These are phyloP conservation scores for Halyomorpha halys DNA, from an alignment of 1,140 invertebrate species.

Conservation along the genomic window DNA sequence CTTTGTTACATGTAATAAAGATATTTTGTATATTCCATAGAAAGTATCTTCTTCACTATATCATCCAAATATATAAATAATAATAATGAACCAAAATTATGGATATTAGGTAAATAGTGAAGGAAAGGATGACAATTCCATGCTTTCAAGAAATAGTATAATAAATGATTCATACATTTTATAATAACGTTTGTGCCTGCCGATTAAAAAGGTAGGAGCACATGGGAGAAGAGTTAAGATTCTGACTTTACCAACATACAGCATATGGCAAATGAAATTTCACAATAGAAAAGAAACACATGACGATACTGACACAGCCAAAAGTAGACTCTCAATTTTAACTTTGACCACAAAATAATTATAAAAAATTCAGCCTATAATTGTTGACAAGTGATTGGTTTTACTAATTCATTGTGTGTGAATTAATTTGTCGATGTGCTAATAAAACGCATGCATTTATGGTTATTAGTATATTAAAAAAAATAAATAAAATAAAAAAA, in stretches of 20 bases:
- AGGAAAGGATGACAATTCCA: constrained; percentile 3
- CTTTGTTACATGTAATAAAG: too few species aligned
- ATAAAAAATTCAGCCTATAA: too few species aligned
- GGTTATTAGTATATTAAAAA: not conserved
- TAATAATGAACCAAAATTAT: not conserved
- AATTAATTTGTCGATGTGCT: too few species aligned
- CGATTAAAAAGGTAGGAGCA: not conserved
- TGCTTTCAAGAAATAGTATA: not conserved
- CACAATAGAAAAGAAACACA: constrained; percentile 25
- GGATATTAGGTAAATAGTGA: not conserved
- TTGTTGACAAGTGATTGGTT: too few species aligned
- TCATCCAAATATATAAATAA: too few species aligned
- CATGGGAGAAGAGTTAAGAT: constrained; percentile 22
- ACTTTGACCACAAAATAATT: constrained; percentile 4
- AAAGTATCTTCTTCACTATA: too few species aligned
- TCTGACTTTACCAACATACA: constrained; percentile 19
- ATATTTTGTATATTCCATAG: too few species aligned
- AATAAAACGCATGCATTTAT: not conserved
- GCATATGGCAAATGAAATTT: constrained; percentile 12
- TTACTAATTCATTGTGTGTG: too few species aligned
- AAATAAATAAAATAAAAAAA: not conserved
- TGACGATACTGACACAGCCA: constrained; percentile 24
- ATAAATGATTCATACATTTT: too few species aligned
- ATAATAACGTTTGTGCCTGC: not conserved
- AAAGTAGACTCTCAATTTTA: constrained; percentile 22